Evolutionary conservation across 2,888 invertebrate species (phyloP).

Genomic region (Philereme transversata): DNA sequence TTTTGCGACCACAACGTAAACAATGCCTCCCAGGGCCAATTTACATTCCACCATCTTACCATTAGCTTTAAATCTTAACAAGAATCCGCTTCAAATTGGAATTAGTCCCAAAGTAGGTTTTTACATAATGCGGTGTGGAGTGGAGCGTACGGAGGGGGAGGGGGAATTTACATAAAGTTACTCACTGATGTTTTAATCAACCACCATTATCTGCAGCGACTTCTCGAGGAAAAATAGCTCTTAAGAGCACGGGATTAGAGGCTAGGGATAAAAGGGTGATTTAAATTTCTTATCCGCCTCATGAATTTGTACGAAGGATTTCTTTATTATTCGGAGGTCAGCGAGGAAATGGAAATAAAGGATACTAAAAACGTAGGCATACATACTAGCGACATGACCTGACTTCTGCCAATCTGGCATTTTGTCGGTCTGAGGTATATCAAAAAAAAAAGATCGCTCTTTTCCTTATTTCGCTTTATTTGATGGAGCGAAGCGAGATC

Average conservation of each 20-base stretch:
- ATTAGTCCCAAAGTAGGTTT: constrained; percentile 22
- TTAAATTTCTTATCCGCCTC: constrained; percentile 22
- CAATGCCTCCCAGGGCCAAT: no score
- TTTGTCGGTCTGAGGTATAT: not conserved
- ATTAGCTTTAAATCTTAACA: constrained; percentile 2
- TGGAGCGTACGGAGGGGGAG: not conserved
- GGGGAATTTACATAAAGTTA: constrained; percentile 45
- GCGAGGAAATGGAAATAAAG: constrained; percentile 11
- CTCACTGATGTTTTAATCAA: constrained; percentile 46
- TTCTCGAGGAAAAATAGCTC: constrained; percentile 13
- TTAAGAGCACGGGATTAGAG: constrained; percentile 16
- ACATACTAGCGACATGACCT: no score
- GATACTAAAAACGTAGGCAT: not conserved
- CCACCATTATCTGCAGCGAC: constrained; percentile 1
- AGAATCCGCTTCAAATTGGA: constrained; percentile 9
- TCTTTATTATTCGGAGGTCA: constrained; percentile 19
- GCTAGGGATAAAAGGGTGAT: constrained; percentile 18
- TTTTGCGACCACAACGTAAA: no score
- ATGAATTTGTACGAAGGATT: constrained; percentile 28
- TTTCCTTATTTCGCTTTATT: no score
- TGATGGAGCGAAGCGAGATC: no score
- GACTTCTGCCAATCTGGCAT: not conserved
- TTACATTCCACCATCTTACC: no score
- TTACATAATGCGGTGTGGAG: constrained; percentile 14
- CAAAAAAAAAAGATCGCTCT: no score